A percentile compares a stretch with the other conserved stretches of the same genome.
Conservation (phyloP, 2,888 invertebrate species). For the Philopedon plagiatum region DNA sequence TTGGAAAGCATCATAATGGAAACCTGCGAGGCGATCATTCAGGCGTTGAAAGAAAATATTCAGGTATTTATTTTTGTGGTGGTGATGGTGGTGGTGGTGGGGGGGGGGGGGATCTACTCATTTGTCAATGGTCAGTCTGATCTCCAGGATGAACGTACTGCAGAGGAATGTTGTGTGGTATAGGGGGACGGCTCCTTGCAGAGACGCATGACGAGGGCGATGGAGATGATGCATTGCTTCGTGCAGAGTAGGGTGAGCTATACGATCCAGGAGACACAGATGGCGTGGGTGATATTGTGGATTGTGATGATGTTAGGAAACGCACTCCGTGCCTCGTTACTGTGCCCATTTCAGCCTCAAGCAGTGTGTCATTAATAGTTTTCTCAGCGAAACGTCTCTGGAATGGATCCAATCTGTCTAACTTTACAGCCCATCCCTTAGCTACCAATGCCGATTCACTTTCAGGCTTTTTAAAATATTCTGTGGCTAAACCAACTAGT, state of each 20-base stretch:
- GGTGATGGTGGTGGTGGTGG: no score
- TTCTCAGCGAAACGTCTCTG: constrained; percentile 20
- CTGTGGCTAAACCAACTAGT: not conserved
- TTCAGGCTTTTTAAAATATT: not conserved
- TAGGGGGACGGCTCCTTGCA: no score
- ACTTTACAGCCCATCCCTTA: constrained; percentile 16
- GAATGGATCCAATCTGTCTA: constrained; percentile 22
- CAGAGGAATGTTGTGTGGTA: no score
- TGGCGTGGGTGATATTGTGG: not conserved
- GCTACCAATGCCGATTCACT: not conserved
- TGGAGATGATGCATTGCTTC: no score
- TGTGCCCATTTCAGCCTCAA: constrained; percentile 20
- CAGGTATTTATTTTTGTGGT: no score
- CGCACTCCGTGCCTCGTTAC: not conserved
- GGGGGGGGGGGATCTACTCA: no score
- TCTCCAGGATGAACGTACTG: no score
- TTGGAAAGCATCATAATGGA: constrained; percentile 45
- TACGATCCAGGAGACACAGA: not conserved
- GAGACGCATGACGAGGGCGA: no score
- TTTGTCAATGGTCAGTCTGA: no score
- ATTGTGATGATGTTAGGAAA: not conserved
- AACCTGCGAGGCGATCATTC: constrained; percentile 44
- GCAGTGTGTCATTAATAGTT: constrained; percentile 26
- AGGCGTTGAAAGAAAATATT: no score
- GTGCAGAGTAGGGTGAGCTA: no score